Percentiles rank a stretch among this genome's conserved stretches.
These are phyloP conservation scores for Atta colombica DNA, from an alignment of 1,140 invertebrate genomes.

Conservation along the genomic window DNA sequence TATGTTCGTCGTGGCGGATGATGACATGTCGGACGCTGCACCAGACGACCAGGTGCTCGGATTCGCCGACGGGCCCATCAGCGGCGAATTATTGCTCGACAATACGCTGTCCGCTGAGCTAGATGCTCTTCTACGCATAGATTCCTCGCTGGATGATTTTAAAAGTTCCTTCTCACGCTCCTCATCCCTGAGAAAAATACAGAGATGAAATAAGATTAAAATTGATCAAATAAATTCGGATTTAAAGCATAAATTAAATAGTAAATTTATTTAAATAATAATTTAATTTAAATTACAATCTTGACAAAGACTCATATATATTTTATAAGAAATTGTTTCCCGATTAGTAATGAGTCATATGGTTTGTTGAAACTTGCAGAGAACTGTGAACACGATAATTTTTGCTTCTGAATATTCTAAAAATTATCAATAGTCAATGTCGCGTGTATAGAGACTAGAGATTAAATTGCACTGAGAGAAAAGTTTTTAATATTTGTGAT, in stretches of 20 bases:
- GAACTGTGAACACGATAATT: no score
- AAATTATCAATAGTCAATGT: no score
- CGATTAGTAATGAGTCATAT: no score
- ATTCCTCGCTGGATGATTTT: slow-evolving; percentile 89
- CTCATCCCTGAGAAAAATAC: slow-evolving; percentile 87
- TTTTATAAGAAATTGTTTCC: no score
- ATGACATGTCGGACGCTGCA: slow-evolving; percentile 77
- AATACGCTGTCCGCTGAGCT: slow-evolving; percentile 89
- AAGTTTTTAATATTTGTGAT: no score
- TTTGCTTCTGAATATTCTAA: no score
- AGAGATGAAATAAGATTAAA: not conserved
- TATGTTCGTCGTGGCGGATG: slow-evolving; percentile 71
- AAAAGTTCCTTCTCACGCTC: slow-evolving; percentile 88
- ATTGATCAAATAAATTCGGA: not conserved
- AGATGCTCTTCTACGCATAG: slow-evolving; percentile 88
- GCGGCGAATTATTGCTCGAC: slow-evolving; percentile 86
- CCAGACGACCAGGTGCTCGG: slow-evolving; percentile 81
- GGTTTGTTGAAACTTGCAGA: no score
- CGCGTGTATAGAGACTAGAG: no score
- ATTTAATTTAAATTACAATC: not conserved
- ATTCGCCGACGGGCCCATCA: slow-evolving; percentile 83
- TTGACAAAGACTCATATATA: not conserved
- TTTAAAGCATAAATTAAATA: not conserved
- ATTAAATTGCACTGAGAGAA: no score
- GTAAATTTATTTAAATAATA: slow-evolving; percentile 11